A percentile compares a stretch with the other conserved stretches of the same genome.
Conservation (phyloP, 2,797 vertebrate genomes). For the Hippoglossus hippoglossus region DNA sequence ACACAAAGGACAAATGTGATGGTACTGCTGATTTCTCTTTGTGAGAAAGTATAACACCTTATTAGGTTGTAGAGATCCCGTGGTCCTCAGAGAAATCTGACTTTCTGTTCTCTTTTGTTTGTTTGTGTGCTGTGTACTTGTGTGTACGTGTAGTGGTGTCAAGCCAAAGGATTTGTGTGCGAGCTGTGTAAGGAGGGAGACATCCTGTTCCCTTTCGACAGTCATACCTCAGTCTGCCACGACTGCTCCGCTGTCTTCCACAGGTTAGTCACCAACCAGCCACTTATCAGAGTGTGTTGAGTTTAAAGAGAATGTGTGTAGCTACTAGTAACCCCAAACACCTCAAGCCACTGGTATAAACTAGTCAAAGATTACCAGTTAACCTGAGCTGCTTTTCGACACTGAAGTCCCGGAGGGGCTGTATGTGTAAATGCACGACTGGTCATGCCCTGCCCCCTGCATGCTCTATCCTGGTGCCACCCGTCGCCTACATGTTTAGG, state of each 20-base stretch:
- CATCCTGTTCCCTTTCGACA: conserved; percentile 97
- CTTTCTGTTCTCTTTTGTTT: conserved; percentile 9
- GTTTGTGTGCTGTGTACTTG: neutral
- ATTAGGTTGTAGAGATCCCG: neutral
- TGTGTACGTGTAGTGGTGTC: conserved; percentile 87
- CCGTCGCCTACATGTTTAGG: too few species aligned
- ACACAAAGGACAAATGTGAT: conserved; percentile 3
- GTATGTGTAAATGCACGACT: too few species aligned
- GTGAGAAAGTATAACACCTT: neutral
- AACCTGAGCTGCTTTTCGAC: neutral
- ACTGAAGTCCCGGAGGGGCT: too few species aligned
- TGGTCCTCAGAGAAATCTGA: neutral
- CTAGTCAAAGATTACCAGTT: neutral
- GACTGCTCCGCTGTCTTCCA: conserved; percentile 97
- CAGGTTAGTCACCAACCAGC: conserved; percentile 84
- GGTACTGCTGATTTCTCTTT: neutral
- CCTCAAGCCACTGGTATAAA: neutral
- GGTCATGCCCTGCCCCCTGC: too few species aligned
- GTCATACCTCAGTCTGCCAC: conserved; percentile 94
- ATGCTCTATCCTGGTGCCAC: too few species aligned
- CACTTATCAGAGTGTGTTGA: neutral
- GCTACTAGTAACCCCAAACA: neutral
- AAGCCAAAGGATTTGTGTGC: conserved; percentile 98
- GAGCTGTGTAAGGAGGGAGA: conserved; percentile 98
- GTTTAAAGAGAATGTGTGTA: neutral